These are phyloP conservation scores for Cataglyphis hispanica DNA, from an alignment of 1,140 invertebrate genomes.

Conservation along the genomic window DNA sequence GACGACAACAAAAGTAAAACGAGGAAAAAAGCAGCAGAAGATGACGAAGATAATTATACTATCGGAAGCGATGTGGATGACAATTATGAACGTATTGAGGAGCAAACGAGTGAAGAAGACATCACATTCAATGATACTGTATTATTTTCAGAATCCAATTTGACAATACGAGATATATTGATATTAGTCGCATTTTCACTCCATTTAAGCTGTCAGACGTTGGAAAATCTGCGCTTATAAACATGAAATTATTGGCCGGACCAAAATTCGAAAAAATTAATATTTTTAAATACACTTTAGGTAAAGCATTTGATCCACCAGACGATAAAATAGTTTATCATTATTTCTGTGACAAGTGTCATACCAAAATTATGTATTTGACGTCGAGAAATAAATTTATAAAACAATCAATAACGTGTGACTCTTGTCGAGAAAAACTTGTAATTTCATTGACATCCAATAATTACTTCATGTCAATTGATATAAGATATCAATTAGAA, in stretches of 20 bases:
- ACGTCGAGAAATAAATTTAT: background rate
- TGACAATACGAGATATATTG: conserved; percentile 21
- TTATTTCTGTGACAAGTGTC: conserved; percentile 27
- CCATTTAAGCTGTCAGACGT: conserved; percentile 13
- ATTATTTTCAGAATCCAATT: conserved; percentile 13
- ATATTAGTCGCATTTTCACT: background rate
- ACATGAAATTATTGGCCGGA: conserved; percentile 30
- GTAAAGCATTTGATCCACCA: conserved; percentile 11
- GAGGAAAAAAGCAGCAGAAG: background rate
- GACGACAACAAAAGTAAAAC: conserved; percentile 7
- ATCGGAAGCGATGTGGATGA: conserved; percentile 11
- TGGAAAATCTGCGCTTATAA: conserved; percentile 7
- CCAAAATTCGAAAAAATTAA: conserved; percentile 21
- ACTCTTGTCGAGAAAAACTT: conserved; percentile 2
- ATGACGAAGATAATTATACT: conserved; percentile 4
- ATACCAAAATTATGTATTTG: background rate
- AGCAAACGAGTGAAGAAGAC: conserved; percentile 20
- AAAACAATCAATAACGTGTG: background rate
- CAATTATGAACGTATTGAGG: background rate
- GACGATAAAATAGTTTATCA: conserved; percentile 20
- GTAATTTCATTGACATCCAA: conserved; percentile 6
- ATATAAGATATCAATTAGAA: conserved; percentile 22
- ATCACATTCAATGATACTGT: background rate
- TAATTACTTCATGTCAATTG: conserved; percentile 29
- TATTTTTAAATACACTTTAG: conserved; percentile 27